These are phyloP conservation scores for Andrena bucephala DNA, from an alignment of 2,888 invertebrate genomes.

Conservation along the genomic window DNA sequence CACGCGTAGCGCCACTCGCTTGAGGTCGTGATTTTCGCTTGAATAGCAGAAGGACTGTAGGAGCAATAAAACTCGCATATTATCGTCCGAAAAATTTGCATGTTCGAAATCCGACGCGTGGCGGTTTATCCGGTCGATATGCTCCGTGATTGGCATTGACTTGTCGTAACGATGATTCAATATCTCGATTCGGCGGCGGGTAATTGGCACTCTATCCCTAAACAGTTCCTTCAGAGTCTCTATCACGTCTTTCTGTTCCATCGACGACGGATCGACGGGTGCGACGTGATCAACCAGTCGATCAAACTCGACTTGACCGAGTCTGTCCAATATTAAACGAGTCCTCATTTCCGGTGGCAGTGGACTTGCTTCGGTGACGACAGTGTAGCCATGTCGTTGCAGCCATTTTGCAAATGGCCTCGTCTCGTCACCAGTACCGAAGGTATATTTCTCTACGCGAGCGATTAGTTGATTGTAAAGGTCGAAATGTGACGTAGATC, in stretches of 20 bases:
- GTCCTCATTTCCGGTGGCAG: constrained; percentile 4
- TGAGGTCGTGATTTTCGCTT: neutral
- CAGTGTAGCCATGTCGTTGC: neutral
- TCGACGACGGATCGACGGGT: neutral
- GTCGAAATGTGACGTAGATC: neutral
- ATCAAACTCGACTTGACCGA: neutral
- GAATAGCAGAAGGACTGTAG: neutral
- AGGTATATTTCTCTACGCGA: neutral
- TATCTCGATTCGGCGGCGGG: constrained; percentile 9
- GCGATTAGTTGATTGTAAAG: neutral
- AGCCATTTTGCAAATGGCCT: constrained; percentile 1
- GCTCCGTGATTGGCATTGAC: constrained; percentile 4
- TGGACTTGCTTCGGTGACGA: neutral
- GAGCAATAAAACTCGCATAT: neutral
- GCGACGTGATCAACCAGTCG: constrained; percentile 10
- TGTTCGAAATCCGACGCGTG: constrained; percentile 23
- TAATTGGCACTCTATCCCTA: neutral
- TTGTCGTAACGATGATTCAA: constrained; percentile 15
- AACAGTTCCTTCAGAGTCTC: neutral
- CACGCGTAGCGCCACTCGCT: no score
- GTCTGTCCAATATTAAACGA: neutral
- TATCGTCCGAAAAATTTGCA: constrained; percentile 2
- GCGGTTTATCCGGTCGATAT: constrained; percentile 19
- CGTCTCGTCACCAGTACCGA: neutral
- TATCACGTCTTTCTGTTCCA: neutral